Conservation (phyloP, 2,888 invertebrate genomes). For the Drosophila setosimentum region DNA sequence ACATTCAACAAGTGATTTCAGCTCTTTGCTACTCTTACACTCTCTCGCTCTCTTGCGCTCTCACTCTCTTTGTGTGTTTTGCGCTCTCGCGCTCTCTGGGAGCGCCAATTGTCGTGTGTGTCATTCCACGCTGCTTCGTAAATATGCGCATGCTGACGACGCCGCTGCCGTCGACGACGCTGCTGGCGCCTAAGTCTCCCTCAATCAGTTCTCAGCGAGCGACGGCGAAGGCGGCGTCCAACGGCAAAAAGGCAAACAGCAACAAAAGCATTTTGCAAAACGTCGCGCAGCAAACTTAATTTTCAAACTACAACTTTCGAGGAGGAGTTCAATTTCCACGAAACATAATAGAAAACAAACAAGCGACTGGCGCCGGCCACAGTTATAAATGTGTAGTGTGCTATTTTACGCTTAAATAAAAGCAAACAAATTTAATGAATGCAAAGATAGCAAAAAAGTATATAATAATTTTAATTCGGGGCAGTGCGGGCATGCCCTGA, state of each 20-base stretch:
- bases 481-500: conserved; percentile 33
- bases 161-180: conserved; percentile 24
- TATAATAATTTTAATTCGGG: conserved; percentile 5
- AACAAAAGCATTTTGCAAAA: conserved; percentile 33
- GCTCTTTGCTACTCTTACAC: conserved; percentile 7
- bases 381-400: conserved; percentile 43
- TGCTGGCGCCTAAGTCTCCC: conserved; percentile 52
- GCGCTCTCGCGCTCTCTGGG: conserved; percentile 17
- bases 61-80: background rate
- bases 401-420: conserved; percentile 33
- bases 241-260: conserved; percentile 31
- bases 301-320: conserved; percentile 34
- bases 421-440: conserved; percentile 5
- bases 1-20: conserved; percentile 55
- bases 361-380: conserved; percentile 60
- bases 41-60: background rate
- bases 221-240: conserved; percentile 58
- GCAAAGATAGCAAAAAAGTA: conserved; percentile 2
- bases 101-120: conserved; percentile 55
- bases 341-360: conserved; percentile 36
- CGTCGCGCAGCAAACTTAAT: conserved; percentile 60
- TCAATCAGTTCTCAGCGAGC: conserved; percentile 66
- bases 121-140: conserved; percentile 73
- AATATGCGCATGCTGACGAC: conserved; percentile 70
- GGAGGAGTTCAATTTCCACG: conserved; percentile 21